Conservation (phyloP, 2,797 vertebrate genomes). For the Fratercula arctica region DNA sequence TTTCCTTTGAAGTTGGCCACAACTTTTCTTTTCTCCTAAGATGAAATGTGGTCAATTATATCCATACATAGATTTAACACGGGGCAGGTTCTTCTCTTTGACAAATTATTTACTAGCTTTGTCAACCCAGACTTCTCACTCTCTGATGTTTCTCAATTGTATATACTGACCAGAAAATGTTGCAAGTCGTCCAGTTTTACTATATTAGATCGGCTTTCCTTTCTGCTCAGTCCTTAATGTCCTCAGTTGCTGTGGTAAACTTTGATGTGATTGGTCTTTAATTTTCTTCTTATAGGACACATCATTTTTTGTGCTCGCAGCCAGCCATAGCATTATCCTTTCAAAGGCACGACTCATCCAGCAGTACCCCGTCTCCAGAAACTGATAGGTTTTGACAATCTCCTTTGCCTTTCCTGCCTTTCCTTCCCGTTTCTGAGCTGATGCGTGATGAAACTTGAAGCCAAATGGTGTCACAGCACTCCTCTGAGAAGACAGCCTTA, state of each 20-base stretch:
- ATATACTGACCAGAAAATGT: slow-evolving; percentile 45
- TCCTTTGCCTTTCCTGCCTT: neutral
- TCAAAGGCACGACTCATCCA: neutral
- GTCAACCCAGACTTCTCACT: neutral
- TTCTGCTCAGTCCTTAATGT: neutral
- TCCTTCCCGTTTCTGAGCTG: neutral
- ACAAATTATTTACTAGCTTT: slow-evolving; percentile 55
- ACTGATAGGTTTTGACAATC: neutral
- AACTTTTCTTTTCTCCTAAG: slow-evolving; percentile 65
- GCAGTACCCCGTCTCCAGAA: neutral
- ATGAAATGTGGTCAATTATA: slow-evolving; percentile 69
- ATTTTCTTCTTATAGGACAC: neutral
- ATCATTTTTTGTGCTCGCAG: neutral
- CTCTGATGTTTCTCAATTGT: slow-evolving; percentile 38
- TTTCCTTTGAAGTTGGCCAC: slow-evolving; percentile 66
- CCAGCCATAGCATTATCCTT: neutral
- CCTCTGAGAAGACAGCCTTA: neutral
- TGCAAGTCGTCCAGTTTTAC: neutral
- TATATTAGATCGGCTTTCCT: neutral
- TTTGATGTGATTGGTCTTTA: slow-evolving; percentile 4
- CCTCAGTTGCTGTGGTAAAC: neutral
- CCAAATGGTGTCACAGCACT: neutral
- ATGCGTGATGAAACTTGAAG: neutral
- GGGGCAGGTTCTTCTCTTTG: slow-evolving; percentile 45
- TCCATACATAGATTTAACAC: slow-evolving; percentile 54